Evolutionary conservation across 2,797 vertebrate species (phyloP).

Genomic region (Chlorospingus semifuscus): DNA sequence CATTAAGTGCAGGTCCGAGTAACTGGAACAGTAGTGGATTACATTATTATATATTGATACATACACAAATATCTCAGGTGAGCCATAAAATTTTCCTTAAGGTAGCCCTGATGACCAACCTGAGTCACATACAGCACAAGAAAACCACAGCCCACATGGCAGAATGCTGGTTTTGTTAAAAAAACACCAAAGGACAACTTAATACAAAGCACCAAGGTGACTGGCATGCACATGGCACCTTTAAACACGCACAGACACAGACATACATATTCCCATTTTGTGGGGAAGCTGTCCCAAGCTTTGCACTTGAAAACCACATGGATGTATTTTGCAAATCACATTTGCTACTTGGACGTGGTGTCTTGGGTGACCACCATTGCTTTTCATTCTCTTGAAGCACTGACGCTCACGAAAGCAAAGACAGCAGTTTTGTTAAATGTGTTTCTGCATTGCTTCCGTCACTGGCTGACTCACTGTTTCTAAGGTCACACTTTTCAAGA

Average conservation of each 20-base stretch:
- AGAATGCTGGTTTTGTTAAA: neutral
- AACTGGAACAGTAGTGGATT: neutral
- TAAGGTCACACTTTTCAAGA: neutral
- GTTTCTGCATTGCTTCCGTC: neutral
- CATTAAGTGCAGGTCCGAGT: fast-evolving
- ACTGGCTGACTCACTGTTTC: neutral
- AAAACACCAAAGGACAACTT: neutral
- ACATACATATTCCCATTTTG: neutral
- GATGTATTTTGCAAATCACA: fast-evolving
- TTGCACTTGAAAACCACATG: fast-evolving
- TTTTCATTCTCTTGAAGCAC: neutral
- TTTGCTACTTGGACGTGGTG: fast-evolving
- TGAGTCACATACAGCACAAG: neutral
- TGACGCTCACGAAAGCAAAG: neutral
- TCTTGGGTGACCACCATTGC: fast-evolving
- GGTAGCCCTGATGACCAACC: neutral
- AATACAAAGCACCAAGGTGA: neutral
- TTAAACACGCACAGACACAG: neutral
- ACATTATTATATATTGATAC: no score
- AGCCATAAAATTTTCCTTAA: neutral
- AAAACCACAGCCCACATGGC: neutral
- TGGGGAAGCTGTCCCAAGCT: neutral
- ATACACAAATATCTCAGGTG: neutral
- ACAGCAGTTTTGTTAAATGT: neutral
- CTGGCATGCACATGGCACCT: neutral